phyloP scores from a whole-genome alignment of 2,888 invertebrate species.

The Smittia aterrima region DNA sequence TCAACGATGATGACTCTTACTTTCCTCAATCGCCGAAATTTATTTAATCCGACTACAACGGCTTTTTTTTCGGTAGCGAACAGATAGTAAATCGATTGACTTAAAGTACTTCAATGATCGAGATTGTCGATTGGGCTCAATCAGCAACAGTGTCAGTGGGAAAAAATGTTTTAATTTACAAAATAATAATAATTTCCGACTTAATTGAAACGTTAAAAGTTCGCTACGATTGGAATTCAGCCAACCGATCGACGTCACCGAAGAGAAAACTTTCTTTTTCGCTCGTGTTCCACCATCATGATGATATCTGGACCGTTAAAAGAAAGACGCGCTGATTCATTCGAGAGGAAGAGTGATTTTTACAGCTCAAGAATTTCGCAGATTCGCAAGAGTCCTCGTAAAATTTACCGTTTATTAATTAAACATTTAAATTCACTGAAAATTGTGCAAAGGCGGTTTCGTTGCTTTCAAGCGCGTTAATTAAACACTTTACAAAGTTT shows the following conservation, averaged over 20 bases:
- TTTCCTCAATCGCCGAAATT: background rate
- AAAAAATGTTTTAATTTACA: no score
- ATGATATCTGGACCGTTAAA: conserved; percentile 15
- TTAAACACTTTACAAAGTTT: background rate
- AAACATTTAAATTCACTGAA: background rate
- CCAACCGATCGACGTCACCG: background rate
- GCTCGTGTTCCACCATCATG: background rate
- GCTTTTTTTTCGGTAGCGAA: background rate
- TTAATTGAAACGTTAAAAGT: conserved; percentile 3
- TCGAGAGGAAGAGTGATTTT: conserved; percentile 22
- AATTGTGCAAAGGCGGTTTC: no score
- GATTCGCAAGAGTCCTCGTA: background rate
- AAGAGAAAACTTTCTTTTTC: conserved; percentile 29
- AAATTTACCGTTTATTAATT: background rate
- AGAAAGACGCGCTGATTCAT: conserved; percentile 13
- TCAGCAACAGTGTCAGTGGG: background rate
- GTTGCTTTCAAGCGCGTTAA: background rate
- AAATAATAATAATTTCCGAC: background rate
- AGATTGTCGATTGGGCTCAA: background rate
- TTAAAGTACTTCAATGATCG: no score
- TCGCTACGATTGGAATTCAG: background rate
- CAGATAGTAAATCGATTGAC: no score
- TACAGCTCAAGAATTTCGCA: background rate
- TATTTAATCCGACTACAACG: no score
- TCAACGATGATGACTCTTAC: background rate